These are phyloP conservation scores for Cylloceria caligata DNA, from an alignment of 2,888 invertebrate species.

Conservation along the genomic window DNA sequence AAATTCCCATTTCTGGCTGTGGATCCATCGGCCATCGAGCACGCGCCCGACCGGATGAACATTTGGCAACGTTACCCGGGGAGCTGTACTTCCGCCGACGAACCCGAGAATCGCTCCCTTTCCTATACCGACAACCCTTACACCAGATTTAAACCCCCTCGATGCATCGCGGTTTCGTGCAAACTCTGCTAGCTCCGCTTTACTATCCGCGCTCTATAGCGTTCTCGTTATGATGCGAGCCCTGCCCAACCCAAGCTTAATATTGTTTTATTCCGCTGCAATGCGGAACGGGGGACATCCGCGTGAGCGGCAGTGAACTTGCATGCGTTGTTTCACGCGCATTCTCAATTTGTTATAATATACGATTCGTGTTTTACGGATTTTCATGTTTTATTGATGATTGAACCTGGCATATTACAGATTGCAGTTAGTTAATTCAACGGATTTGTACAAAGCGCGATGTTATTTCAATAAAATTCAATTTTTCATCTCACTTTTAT, in stretches of 20 bases:
- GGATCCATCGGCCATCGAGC: constrained; percentile 67
- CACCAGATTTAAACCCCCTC: constrained; percentile 29
- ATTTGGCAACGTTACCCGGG: constrained; percentile 62
- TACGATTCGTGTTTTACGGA: neutral
- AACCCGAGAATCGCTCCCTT: constrained; percentile 44
- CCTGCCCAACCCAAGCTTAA: constrained; percentile 60
- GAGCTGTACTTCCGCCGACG: constrained; percentile 66
- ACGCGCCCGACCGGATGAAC: constrained; percentile 69
- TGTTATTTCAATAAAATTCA: neutral
- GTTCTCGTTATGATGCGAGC: constrained; percentile 59
- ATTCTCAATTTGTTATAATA: constrained; percentile 14
- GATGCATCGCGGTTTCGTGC: constrained; percentile 44
- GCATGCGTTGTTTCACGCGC: constrained; percentile 24
- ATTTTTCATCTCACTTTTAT: neutral
- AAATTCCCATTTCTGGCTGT: constrained; percentile 18
- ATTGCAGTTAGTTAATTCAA: neutral
- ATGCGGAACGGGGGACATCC: constrained; percentile 61
- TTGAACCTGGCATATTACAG: neutral
- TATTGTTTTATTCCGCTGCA: constrained; percentile 73
- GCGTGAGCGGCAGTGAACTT: constrained; percentile 40
- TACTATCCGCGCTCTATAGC: constrained; percentile 2
- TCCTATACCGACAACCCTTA: constrained; percentile 36
- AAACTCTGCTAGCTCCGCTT: constrained; percentile 27
- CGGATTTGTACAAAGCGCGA: neutral
- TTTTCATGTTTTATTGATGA: constrained; percentile 1